Conservation (phyloP, 2,113 vertebrate genomes). For the Oenanthe melanoleuca region DNA sequence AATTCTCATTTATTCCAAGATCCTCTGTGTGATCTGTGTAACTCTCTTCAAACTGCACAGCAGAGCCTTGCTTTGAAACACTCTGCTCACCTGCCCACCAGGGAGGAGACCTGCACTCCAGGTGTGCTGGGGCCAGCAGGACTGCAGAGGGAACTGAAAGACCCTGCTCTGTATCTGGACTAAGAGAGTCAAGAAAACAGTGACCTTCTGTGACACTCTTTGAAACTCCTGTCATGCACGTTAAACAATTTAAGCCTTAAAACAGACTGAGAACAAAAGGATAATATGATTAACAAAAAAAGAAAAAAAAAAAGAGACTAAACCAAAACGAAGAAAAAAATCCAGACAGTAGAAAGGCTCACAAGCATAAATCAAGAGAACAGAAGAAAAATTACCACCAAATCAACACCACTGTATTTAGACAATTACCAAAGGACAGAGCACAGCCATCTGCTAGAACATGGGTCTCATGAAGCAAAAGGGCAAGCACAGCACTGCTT, state of each 20-base stretch:
- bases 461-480: neutral
- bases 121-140: neutral
- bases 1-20: neutral
- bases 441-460: neutral
- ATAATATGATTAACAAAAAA: neutral
- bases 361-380: neutral
- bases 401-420: neutral
- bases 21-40: rapidly evolving
- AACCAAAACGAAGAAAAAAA: neutral
- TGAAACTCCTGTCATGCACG: neutral
- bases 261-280: constrained; percentile 40
- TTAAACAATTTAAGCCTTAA: constrained; percentile 16
- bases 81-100: neutral
- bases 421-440: neutral
- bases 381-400: neutral
- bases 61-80: neutral
- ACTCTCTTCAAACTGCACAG: rapidly evolving
- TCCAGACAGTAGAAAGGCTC: neutral
- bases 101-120: neutral
- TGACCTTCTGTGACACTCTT: neutral
- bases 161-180: neutral
- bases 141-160: neutral
- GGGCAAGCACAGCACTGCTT: neutral
- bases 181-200: neutral
- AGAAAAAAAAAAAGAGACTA: neutral